Percentiles rank a stretch among this genome's conserved stretches.
Conservation (phyloP, 2,888 invertebrate genomes). For the Gryllus longicercus region DNA sequence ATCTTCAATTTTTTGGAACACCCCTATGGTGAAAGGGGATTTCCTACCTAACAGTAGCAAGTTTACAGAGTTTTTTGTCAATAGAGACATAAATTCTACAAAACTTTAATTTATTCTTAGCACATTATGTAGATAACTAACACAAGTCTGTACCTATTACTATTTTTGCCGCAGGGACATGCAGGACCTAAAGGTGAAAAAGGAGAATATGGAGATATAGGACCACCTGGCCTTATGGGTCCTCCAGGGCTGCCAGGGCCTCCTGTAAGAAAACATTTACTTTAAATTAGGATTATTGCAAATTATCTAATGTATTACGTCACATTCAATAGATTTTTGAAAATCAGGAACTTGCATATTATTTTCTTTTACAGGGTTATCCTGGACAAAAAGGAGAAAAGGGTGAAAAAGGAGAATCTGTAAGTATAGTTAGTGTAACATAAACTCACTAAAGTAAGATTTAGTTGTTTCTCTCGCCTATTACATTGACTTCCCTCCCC, state of each 20-base stretch:
- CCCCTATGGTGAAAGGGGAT: too few relatives aligned
- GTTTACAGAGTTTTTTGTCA: too few relatives aligned
- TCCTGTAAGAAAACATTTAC: slow-evolving; percentile 48
- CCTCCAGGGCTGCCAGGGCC: slow-evolving; percentile 74
- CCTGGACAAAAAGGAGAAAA: slow-evolving; percentile 87
- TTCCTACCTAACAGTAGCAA: too few relatives aligned
- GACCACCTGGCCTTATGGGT: slow-evolving; percentile 90
- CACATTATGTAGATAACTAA: too few relatives aligned
- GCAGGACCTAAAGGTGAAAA: slow-evolving; percentile 84
- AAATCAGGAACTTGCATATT: neutral
- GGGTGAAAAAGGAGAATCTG: slow-evolving; percentile 90
- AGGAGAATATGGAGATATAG: slow-evolving; percentile 87
- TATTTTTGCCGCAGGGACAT: slow-evolving; percentile 57
- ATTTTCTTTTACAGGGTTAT: slow-evolving; percentile 60
- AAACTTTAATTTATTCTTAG: too few relatives aligned
- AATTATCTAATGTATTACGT: neutral
- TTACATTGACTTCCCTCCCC: too few relatives aligned
- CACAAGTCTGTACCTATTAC: too few relatives aligned
- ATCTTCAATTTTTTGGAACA: too few relatives aligned
- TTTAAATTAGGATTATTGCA: slow-evolving; percentile 23
- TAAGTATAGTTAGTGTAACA: slow-evolving; percentile 52
- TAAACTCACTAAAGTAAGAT: too few relatives aligned
- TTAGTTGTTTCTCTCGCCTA: too few relatives aligned
- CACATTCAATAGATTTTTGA: neutral
- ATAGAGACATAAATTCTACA: too few relatives aligned